phyloP scores from a whole-genome alignment of 2,797 vertebrate species.

The Valencia hispanica region DNA sequence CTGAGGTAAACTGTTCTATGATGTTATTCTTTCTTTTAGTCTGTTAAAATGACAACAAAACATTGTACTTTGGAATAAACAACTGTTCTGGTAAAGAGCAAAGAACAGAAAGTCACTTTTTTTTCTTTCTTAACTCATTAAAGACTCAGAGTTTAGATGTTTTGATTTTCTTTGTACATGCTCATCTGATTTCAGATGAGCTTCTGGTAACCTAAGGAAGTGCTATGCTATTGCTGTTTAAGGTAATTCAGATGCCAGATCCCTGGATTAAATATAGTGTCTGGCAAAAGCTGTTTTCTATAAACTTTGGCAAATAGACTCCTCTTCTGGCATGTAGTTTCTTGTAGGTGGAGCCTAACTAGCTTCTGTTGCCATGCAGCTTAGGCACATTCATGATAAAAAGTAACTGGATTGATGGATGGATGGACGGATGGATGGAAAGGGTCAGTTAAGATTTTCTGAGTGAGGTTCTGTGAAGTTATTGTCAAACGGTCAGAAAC shows the following conservation, averaged over 20 bases:
- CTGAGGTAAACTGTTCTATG: background rate
- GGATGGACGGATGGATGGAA: too few relatives aligned
- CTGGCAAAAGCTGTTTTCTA: background rate
- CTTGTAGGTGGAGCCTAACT: background rate
- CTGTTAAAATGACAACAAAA: background rate
- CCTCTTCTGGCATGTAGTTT: background rate
- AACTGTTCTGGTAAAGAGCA: background rate
- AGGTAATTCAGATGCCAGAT: background rate
- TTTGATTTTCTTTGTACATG: background rate
- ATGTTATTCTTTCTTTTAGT: background rate
- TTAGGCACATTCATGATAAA: background rate
- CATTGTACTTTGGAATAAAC: too few relatives aligned
- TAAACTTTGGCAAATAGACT: background rate
- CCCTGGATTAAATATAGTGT: background rate
- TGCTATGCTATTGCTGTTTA: background rate
- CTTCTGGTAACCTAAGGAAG: background rate
- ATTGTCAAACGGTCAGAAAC: too few relatives aligned
- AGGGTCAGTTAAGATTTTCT: background rate
- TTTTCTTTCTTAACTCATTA: background rate
- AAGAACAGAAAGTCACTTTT: background rate
- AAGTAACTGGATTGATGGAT: background rate
- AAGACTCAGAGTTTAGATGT: background rate
- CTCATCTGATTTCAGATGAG: background rate
- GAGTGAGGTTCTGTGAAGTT: background rate
- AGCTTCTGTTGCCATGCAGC: background rate